Evolutionary conservation across 2,888 invertebrate genomes (phyloP).

Genomic region (Megalurothrips usitatus): DNA sequence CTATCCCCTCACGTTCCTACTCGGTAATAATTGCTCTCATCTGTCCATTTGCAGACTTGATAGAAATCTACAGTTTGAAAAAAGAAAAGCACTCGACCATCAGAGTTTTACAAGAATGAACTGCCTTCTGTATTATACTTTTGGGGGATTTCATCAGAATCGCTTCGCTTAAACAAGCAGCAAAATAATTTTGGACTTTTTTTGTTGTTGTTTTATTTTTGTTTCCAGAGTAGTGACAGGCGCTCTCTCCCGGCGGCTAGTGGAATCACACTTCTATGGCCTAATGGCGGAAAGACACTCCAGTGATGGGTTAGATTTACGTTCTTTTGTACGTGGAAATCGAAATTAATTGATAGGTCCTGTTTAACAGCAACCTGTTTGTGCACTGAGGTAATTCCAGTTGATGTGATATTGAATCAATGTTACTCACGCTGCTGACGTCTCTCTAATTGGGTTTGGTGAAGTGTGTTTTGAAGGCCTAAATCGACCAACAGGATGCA

Average conservation of each 20-base stretch:
- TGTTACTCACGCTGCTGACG: too few species aligned
- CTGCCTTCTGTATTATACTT: too few species aligned
- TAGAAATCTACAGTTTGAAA: too few species aligned
- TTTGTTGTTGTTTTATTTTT: not conserved
- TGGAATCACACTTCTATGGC: not conserved
- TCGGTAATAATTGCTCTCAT: too few species aligned
- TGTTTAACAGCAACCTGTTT: not conserved
- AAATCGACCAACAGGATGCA: not conserved
- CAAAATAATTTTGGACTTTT: not conserved
- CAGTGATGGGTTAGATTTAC: conserved; percentile 26
- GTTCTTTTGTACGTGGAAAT: not conserved
- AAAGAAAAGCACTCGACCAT: too few species aligned
- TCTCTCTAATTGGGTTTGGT: too few species aligned
- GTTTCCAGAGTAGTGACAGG: not conserved
- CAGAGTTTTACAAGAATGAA: too few species aligned
- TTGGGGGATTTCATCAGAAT: too few species aligned
- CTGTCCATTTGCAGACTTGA: too few species aligned
- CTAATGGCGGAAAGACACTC: conserved; percentile 22
- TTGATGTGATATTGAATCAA: not conserved
- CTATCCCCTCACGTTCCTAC: too few species aligned
- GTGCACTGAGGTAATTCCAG: not conserved
- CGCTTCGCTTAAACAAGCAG: too few species aligned
- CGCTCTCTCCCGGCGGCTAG: not conserved
- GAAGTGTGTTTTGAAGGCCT: conserved; percentile 6
- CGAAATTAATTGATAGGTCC: not conserved